A percentile compares a stretch with the other conserved stretches of the same genome.
Conservation (phyloP, 2,888 invertebrate genomes). For the Polylopha cassiicola region DNA sequence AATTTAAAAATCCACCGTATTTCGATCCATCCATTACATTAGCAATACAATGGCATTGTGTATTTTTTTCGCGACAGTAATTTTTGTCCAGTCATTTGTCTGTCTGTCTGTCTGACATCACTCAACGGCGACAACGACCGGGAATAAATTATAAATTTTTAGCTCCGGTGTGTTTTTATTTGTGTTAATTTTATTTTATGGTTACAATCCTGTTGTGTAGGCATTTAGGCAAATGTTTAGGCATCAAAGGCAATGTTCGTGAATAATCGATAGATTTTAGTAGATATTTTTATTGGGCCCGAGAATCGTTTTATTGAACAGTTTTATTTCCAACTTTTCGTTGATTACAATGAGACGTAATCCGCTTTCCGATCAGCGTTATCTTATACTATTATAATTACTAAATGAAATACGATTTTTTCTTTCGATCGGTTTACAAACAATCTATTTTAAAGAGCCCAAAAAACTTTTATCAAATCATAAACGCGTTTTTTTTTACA, state of each 20-base stretch:
- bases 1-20: conserved; percentile 43
- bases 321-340: no score
- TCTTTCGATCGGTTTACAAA: no score
- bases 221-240: conserved; percentile 16
- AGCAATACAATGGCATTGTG: conserved; percentile 52
- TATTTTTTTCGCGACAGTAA: conserved; percentile 42
- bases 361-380: no score
- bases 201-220: conserved; percentile 27
- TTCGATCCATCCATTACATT: conserved; percentile 46
- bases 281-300: no score
- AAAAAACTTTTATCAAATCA: neutral
- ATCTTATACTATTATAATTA: no score
- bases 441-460: neutral
- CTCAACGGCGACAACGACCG: conserved; percentile 63
- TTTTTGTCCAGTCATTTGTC: conserved; percentile 54
- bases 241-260: conserved; percentile 3
- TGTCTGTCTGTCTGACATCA: conserved; percentile 60
- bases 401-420: no score
- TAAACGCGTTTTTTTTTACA: conserved; percentile 22
- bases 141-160: conserved; percentile 56
- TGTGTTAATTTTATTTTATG: conserved; percentile 28
- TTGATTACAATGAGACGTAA: neutral
- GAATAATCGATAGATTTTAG: neutral
- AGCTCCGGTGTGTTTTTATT: conserved; percentile 34
- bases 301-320: no score